These are phyloP conservation scores for Rhineura floridana DNA, from an alignment of 2,113 vertebrate genomes.

Conservation along the genomic window DNA sequence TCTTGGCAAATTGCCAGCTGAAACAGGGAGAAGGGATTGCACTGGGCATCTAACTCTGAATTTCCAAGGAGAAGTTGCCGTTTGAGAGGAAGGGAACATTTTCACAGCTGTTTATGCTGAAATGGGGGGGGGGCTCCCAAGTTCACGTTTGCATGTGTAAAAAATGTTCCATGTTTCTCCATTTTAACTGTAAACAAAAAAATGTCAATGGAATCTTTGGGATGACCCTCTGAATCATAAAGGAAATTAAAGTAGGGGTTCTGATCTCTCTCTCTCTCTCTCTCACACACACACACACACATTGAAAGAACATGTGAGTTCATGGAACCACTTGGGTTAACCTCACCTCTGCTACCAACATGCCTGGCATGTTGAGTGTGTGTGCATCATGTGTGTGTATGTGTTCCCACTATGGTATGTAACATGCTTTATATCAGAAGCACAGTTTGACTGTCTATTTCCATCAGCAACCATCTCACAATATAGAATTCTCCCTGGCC, in stretches of 20 bases:
- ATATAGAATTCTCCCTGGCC: not conserved
- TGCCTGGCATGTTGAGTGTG: not conserved
- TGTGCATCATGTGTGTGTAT: not conserved
- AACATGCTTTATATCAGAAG: not conserved
- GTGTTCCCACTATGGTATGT: not conserved
- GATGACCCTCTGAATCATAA: not conserved
- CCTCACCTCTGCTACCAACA: too few species aligned
- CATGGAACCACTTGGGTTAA: not conserved
- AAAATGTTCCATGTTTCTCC: not conserved
- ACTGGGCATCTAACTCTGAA: not conserved
- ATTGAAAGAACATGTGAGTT: not conserved
- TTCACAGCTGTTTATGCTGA: not conserved
- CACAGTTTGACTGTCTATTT: conserved; percentile 22
- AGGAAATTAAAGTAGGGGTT: not conserved
- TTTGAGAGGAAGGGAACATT: not conserved
- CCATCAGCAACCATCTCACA: not conserved
- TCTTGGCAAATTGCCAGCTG: not conserved
- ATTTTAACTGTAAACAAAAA: not conserved
- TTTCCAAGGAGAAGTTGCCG: not conserved
- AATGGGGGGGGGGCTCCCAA: not conserved
- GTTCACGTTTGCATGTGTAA: not conserved
- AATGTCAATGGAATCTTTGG: not conserved
- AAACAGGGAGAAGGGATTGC: not conserved
- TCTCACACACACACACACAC: too few species aligned
- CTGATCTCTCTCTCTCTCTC: too few species aligned